phyloP scores from a whole-genome alignment of 2,113 vertebrate genomes.

The Periophthalmodon schlosseri region DNA sequence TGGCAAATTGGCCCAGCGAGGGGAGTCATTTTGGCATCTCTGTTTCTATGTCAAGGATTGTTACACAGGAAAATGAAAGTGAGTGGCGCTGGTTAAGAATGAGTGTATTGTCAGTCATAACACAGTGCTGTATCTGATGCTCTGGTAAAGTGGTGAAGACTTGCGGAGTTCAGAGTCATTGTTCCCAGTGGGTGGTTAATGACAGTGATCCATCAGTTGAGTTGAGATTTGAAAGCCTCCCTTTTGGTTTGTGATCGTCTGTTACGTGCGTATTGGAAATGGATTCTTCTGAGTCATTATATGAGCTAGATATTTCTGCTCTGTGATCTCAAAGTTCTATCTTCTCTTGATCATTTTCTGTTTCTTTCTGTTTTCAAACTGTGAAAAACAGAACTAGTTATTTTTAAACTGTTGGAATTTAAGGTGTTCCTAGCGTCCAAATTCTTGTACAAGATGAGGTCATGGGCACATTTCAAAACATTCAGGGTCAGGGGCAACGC shows the following conservation, averaged over 20 bases:
- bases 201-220: not conserved
- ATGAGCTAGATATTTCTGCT: too few species aligned
- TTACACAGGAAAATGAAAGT: constrained; percentile 32
- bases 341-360: too few species aligned
- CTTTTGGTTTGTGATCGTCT: not conserved
- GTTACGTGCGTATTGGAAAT: not conserved
- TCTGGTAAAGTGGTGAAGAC: constrained; percentile 9
- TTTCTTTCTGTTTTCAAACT: too few species aligned
- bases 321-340: too few species aligned
- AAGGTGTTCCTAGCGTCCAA: too few species aligned
- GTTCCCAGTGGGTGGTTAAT: not conserved
- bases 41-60: constrained; percentile 8
- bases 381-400: too few species aligned
- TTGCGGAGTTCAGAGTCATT: not conserved
- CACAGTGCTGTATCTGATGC: constrained; percentile 5
- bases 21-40: constrained; percentile 1
- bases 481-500: too few species aligned
- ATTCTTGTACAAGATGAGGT: too few species aligned
- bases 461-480: too few species aligned
- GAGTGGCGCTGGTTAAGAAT: constrained; percentile 14
- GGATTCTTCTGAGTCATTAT: not conserved
- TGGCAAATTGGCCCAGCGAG: not conserved
- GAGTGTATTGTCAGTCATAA: not conserved
- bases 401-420: too few species aligned
- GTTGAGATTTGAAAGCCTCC: constrained; percentile 12